A percentile compares a stretch with the other conserved stretches of the same genome.
Conservation (phyloP, 2,888 invertebrate species). For the Orchesellides sinensis region DNA sequence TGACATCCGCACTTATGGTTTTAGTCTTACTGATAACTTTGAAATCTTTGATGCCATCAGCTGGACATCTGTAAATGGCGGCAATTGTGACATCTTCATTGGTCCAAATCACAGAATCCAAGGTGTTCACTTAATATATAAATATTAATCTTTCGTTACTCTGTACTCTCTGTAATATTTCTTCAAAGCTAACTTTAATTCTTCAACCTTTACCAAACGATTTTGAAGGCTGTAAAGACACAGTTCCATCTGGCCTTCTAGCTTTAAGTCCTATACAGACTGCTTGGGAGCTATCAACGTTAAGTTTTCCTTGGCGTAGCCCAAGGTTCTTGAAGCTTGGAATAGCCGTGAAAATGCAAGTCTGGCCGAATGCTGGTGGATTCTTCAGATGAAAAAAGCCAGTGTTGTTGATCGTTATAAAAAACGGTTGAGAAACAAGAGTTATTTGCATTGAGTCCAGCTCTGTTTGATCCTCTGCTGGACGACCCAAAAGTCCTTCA, state of each 20-base stretch:
- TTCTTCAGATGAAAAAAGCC: conserved; percentile 32
- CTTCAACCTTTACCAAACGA: conserved; percentile 50
- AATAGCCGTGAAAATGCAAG: conserved; percentile 29
- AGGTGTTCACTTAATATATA: conserved; percentile 20
- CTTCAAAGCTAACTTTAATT: background rate
- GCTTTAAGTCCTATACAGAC: conserved; percentile 45
- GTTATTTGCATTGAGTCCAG: conserved; percentile 46
- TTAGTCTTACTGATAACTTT: conserved; percentile 50
- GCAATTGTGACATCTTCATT: conserved; percentile 29
- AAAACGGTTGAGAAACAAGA: conserved; percentile 32
- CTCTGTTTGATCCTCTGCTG: conserved; percentile 29
- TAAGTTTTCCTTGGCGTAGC: background rate
- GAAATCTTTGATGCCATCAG: conserved; percentile 45
- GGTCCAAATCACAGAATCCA: conserved; percentile 52
- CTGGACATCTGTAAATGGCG: conserved; percentile 38
- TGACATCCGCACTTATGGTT: background rate
- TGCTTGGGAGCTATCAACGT: conserved; percentile 49
- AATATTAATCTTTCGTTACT: no score
- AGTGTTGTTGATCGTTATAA: conserved; percentile 41
- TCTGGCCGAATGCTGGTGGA: conserved; percentile 46
- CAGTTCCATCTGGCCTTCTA: conserved; percentile 32
- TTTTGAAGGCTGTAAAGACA: conserved; percentile 19
- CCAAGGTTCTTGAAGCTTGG: conserved; percentile 46
- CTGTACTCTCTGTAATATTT: background rate
- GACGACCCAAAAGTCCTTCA: conserved; percentile 42